Percentiles rank a stretch among this genome's conserved stretches.
Evolutionary conservation across 2,797 vertebrate species (phyloP).

Genomic region (Silurus aristotelis): DNA sequence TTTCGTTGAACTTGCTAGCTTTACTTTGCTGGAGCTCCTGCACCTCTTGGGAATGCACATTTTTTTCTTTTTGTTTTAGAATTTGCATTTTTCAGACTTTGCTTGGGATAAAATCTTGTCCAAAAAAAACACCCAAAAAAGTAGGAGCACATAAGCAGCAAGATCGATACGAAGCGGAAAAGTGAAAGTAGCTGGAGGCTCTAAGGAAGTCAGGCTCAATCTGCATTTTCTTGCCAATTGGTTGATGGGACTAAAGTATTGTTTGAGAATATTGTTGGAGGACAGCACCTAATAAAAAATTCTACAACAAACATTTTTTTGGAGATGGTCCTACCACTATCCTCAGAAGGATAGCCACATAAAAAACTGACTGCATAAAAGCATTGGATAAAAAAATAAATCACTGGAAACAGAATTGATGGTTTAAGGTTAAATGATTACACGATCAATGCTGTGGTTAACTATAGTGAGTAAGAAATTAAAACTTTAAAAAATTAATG

Average conservation of each 20-base stretch:
- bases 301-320: neutral
- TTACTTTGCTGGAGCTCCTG: neutral
- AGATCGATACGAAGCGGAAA: neutral
- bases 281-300: neutral
- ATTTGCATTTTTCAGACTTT: constrained; percentile 1
- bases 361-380: neutral
- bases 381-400: neutral
- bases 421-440: neutral
- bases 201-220: neutral
- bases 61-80: neutral
- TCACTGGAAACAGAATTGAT: neutral
- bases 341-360: neutral
- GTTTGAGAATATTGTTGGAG: too few species aligned
- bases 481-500: neutral
- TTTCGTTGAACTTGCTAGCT: neutral
- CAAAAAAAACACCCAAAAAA: neutral
- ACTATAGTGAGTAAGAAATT: neutral
- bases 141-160: neutral
- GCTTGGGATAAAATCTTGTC: constrained; percentile 7
- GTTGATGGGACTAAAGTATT: neutral
- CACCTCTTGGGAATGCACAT: neutral
- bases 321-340: neutral
- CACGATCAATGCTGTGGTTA: neutral
- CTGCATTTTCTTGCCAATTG: neutral
- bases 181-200: constrained; percentile 3